A percentile compares a stretch with the other conserved stretches of the same genome.
Conservation (phyloP, 30 jellyfish, hydroid and myxozoan genomes). For the Calvadosia cruxmelitensis region DNA sequence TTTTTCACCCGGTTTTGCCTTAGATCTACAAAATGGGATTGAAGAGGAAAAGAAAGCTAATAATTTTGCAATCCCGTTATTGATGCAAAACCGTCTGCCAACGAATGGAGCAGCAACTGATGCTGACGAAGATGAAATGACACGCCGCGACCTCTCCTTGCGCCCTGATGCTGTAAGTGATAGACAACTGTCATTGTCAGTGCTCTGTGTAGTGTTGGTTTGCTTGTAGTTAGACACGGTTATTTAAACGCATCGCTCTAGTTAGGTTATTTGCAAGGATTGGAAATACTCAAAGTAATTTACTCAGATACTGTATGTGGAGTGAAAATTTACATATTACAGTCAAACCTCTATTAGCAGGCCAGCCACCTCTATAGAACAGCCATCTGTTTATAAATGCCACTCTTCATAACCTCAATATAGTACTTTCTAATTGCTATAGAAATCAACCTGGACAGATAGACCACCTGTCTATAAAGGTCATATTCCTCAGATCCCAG, state of each 20-base stretch:
- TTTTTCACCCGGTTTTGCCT: not conserved
- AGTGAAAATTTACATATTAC: no score
- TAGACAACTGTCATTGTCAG: not conserved
- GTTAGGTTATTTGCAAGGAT: not conserved
- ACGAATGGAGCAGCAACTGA: not conserved
- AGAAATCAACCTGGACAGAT: no score
- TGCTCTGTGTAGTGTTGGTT: not conserved
- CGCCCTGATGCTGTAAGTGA: conserved; percentile 66
- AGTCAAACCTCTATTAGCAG: no score
- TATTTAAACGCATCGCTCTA: not conserved
- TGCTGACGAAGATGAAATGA: conserved; percentile 36
- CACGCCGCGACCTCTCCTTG: conserved; percentile 31
- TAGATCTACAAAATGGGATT: conserved; percentile 41
- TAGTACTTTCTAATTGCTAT: no score
- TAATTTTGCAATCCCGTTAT: conserved; percentile 43
- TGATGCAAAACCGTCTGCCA: conserved; percentile 68
- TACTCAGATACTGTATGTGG: no score
- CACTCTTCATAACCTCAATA: no score
- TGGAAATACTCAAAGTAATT: no score
- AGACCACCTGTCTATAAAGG: no score
- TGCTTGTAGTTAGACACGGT: not conserved
- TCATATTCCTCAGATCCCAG: no score
- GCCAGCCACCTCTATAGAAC: no score
- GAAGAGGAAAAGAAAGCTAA: conserved; percentile 20
- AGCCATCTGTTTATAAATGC: no score